Evolutionary conservation across 2,113 vertebrate species (phyloP).

Genomic region (Lepisosteus oculatus): DNA sequence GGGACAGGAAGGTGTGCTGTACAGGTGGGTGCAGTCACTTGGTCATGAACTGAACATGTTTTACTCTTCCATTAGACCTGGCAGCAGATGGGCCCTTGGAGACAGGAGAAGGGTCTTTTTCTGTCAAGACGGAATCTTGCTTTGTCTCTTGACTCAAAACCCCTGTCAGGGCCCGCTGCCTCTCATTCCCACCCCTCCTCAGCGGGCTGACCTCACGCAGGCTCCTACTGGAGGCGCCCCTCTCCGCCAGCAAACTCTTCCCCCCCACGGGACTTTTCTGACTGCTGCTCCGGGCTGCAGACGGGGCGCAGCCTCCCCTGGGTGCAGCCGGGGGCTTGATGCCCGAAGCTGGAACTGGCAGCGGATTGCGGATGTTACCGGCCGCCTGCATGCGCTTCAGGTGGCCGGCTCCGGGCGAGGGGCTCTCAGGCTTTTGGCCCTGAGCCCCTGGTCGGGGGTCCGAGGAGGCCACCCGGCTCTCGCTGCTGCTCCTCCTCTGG

Average conservation of each 20-base stretch:
- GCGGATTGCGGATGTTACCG: constrained; percentile 59
- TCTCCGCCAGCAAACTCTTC: constrained; percentile 44
- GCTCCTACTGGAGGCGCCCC: constrained; percentile 36
- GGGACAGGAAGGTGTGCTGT: constrained; percentile 43
- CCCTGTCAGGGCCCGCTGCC: constrained; percentile 28
- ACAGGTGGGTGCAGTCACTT: constrained; percentile 46
- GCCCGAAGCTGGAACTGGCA: constrained; percentile 37
- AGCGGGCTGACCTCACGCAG: constrained; percentile 47
- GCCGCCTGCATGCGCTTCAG: constrained; percentile 60
- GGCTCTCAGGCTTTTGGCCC: constrained; percentile 37
- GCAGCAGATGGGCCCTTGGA: constrained; percentile 42
- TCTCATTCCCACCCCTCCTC: constrained; percentile 49
- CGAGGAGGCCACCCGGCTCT: constrained; percentile 44
- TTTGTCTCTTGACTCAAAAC: constrained; percentile 32
- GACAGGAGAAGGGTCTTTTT: constrained; percentile 44
- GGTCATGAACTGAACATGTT: constrained; percentile 59
- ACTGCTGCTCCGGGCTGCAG: constrained; percentile 49
- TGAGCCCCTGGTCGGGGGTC: constrained; percentile 29
- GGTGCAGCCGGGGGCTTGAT: constrained; percentile 25
- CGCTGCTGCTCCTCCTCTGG: constrained; percentile 60
- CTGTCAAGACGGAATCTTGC: constrained; percentile 43
- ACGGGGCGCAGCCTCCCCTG: constrained; percentile 37
- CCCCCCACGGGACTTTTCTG: constrained; percentile 54
- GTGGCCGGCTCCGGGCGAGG: constrained; percentile 38
- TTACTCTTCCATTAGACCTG: constrained; percentile 57